Evolutionary conservation across 2,797 vertebrate species (phyloP), one percentile per base, ranked within the genome.

Genomic region (Rachycentron canadum): DNA sequence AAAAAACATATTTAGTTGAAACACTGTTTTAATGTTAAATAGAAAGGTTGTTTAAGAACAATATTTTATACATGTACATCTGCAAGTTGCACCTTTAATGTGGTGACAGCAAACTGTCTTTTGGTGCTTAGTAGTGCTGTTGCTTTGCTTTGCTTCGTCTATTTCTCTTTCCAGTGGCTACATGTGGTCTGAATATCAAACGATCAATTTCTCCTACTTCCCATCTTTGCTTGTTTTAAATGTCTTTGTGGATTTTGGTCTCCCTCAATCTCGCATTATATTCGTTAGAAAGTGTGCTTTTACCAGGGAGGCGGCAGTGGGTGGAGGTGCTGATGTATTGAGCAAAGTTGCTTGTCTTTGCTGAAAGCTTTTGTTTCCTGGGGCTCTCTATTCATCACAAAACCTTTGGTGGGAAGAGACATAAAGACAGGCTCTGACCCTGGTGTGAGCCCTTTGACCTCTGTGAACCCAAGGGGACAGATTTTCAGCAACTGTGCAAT

Each of bases 341-440:
- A 95, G 92, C 94, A 89, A 95, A 96, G 96, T 97, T 96, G 96
- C 97, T 96, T 95, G 96, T 95, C 94, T 95, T 95, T 92, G 91
- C 94, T 96, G 96, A 96, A 96, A 96, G 94, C 96, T 96, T 96
- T 92, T 92, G 94, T 96, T 93, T 95, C 93, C 95, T 93, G 95
- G 94, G 95, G 95, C 95, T 96, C 95, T 93, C 94, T 96, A 98
- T 97, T 98, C 97, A 98, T 97, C 97, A 98, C 96, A 95, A 96
- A 95, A 96, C 96, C 97, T 97, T 98, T 97, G 96, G 95, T 97
- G 95, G 94, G 96, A 96, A 96, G 96, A 94, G 92, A 93, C 93
- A 95, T 93, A 95, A 95, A 95, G 94, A 97, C 95, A 94, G 96
- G 94, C 92, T 84, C 75, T 95, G 97, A 97, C 97, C 95, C 94